Evolutionary conservation across 37 sponge, comb jelly and placozoan species (phyloP), one percentile per base, ranked within the genome.

Genomic region (Hexactinellida sp.): DNA sequence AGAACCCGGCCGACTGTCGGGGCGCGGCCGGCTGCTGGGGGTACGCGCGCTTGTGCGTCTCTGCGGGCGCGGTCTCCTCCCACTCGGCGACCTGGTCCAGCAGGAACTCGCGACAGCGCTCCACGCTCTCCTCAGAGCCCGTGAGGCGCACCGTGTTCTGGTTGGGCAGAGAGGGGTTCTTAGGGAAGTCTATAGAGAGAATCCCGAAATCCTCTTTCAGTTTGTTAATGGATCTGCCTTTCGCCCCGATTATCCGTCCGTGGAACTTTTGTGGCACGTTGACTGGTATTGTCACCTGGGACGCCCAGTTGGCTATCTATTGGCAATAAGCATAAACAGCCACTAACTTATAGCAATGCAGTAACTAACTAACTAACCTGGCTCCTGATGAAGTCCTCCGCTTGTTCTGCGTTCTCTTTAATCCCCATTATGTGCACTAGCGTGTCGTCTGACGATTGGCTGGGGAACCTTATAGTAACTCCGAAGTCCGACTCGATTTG

Each of bases 201-300:
- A 63, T 63, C 34, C 76, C 76, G 76, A 63, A 63, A n/a, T 63
- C 76, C 34, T 63, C 76, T 63, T 63, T 63, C 34, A 63, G 34
- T 63, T 63, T 63, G 30, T 63, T 63, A n/a, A 63, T 63, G 3
- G 76, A 7, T n/a, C 76, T 63, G 76, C 76, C 76, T 28, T 63
- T 63, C 3, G 76, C 76, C 3, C 76, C 76, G 76, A 63, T 63
- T 10, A 63, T 63, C 34, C 76, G 3, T 5, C 76, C 76, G 34
- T 63, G 76, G 34, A 21, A 63, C 13, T n/a, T 63, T 3, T 63
- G 76, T 3, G 21, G 76, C 5, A 63, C 30, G 13, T n/a, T 28
- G 76, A 63, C 25, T 25, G 76, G 13, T 7, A 63, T 28, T 7
- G 76, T 32, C 3, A n/a, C 30, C 34, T 63, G 76, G 3, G 76